phyloP scores from a whole-genome alignment of 2,888 invertebrate species.

The Coenonympha arcania region DNA sequence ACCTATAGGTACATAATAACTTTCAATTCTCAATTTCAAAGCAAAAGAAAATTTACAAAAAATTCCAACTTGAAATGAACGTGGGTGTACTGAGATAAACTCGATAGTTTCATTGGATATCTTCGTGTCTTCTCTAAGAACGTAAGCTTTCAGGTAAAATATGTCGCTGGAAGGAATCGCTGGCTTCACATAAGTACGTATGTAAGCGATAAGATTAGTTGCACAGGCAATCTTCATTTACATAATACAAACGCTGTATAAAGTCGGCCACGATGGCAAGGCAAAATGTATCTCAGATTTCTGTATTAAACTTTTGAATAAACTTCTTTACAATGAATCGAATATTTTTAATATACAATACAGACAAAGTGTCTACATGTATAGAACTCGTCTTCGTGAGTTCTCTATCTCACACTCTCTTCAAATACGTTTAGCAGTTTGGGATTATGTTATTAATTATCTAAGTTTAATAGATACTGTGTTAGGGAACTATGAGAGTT shows the following conservation, averaged over 20 bases:
- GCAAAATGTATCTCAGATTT: background rate
- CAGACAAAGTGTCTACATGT: too few species aligned
- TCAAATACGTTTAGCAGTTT: too few species aligned
- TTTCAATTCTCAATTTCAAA: too few species aligned
- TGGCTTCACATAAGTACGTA: conserved; percentile 9
- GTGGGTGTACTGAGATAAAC: background rate
- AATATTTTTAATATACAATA: too few species aligned
- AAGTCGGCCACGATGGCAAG: background rate
- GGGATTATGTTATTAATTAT: too few species aligned
- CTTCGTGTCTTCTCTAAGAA: conserved; percentile 11
- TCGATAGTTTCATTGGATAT: conserved; percentile 14
- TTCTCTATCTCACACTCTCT: too few species aligned
- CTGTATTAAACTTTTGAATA: background rate
- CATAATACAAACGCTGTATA: conserved; percentile 10
- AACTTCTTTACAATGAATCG: too few species aligned
- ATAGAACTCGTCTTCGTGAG: too few species aligned
- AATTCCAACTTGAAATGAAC: background rate
- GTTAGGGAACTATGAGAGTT: too few species aligned
- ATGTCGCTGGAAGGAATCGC: conserved; percentile 14
- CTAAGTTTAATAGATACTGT: too few species aligned
- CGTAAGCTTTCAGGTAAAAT: conserved; percentile 19
- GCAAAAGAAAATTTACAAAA: too few species aligned
- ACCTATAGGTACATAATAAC: too few species aligned
- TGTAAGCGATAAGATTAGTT: conserved; percentile 15
- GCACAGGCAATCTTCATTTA: conserved; percentile 16